Base-by-base conservation (phyloP, 2,888 invertebrate genomes). In the Lasioglossum figueresi region DNA sequence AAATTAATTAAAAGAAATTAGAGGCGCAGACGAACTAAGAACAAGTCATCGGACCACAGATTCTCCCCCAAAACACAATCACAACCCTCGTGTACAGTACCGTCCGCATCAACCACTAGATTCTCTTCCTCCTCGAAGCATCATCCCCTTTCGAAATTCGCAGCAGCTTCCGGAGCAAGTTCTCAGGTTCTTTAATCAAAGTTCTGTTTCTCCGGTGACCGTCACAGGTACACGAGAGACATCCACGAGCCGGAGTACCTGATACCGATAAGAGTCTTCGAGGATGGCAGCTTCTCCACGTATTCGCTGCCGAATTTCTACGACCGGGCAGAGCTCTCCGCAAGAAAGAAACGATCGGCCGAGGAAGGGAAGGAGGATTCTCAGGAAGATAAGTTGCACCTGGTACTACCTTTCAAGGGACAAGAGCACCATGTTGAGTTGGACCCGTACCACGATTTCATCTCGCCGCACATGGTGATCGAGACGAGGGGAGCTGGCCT, bases 381-480 rank as follows among this genome's bases (percentile, higher is more conserved):
- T 1, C 84, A 80, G 23, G 14, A 56, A 80, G 68, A 92, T 79
- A 92, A 86, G 82, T 73, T 95, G 68, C 94, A 95, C 86, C 92
- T 95, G 84, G 86, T 92, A 78, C 83, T 95, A 56, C 91, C 93
- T 14, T 92, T 95, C 82, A 90, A 92, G 71, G 94, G 93, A 6
- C 83, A 88, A 76, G 93, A 94, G 76, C 95, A 96, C 85, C 95
- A 96, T 76, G 88, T 96, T 68, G 95, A 95, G 84, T 91, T 96
- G 59, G 95, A 93, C 92, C 96, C 96, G 4, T 96, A 96, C 91
- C 95, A 95, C 88, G 95, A 94, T 27, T 95, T 96, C 83, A 90
- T 96, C 77, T 95, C 96, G 6, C 96, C 96, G 40, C 96, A 96
- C 82, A 95, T 98, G 95, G 95, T 98, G 86, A 96, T 98, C 90